phyloP scores from a whole-genome alignment of 2,113 vertebrate species.

The Platycercus adscitus region DNA sequence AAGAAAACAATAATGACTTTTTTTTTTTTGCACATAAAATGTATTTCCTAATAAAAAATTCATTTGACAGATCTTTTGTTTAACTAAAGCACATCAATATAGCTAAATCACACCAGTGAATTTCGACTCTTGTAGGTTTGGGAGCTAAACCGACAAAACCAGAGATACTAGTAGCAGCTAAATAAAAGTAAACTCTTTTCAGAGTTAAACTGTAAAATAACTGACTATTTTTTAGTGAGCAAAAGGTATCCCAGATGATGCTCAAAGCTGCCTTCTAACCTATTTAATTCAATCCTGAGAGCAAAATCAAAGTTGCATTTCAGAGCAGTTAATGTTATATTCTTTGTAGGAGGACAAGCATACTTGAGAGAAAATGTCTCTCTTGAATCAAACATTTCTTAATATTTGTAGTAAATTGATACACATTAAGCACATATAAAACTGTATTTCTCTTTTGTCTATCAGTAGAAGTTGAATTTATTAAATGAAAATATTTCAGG shows the following conservation, averaged over 20 bases:
- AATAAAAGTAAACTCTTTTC: background rate
- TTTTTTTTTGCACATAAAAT: background rate
- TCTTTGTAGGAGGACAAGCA: background rate
- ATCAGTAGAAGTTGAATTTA: background rate
- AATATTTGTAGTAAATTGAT: background rate
- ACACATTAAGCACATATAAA: background rate
- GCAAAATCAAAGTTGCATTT: background rate
- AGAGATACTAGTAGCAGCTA: background rate
- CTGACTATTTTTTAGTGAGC: background rate
- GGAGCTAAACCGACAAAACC: background rate
- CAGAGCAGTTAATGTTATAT: background rate
- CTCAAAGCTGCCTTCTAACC: background rate
- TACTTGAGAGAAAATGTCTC: background rate
- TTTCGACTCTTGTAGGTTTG: background rate
- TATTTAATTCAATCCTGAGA: background rate
- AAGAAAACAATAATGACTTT: background rate
- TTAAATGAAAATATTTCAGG: background rate
- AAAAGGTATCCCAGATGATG: background rate
- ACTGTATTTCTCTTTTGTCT: background rate
- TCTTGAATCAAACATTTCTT: background rate
- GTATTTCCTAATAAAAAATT: background rate
- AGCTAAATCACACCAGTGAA: background rate
- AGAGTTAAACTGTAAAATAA: background rate
- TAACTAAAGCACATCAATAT: background rate
- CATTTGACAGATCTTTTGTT: background rate